A percentile compares a stretch with the other conserved stretches of the same genome.
Conservation (phyloP, 2,797 vertebrate genomes). For the Glyptemys insculpta region DNA sequence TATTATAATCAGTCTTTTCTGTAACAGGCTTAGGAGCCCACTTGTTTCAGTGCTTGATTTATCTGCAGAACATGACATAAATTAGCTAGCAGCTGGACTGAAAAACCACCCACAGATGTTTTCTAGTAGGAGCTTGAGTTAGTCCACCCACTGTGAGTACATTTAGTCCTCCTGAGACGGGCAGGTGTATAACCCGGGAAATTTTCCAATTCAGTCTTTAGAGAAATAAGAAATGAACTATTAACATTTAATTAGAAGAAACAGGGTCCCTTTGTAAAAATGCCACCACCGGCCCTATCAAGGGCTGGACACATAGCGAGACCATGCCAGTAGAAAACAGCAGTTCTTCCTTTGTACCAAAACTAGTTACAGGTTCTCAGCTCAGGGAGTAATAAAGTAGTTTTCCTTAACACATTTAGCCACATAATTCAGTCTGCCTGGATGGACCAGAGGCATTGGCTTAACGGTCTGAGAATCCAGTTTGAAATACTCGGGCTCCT, state of each 20-base stretch:
- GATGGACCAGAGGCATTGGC: neutral
- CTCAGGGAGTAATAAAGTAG: neutral
- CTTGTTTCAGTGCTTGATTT: slow-evolving; percentile 47
- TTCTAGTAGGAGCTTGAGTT: slow-evolving; percentile 63
- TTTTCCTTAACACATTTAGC: neutral
- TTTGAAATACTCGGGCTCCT: neutral
- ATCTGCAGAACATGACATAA: slow-evolving; percentile 48
- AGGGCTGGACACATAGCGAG: neutral
- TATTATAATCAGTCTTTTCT: slow-evolving; percentile 48
- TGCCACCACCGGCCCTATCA: neutral
- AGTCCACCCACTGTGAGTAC: slow-evolving; percentile 70
- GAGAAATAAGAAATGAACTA: slow-evolving; percentile 56
- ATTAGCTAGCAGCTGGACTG: slow-evolving; percentile 71
- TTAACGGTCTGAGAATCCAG: neutral
- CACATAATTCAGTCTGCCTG: neutral
- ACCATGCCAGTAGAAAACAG: neutral
- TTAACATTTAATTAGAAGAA: slow-evolving; percentile 50
- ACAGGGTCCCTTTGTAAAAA: slow-evolving; percentile 13
- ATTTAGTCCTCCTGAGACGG: slow-evolving; percentile 61
- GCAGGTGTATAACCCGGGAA: slow-evolving; percentile 66
- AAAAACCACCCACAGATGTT: slow-evolving; percentile 72
- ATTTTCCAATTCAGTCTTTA: slow-evolving; percentile 52
- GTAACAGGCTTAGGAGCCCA: slow-evolving; percentile 37
- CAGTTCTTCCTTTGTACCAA: neutral
- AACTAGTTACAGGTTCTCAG: slow-evolving; percentile 22